These are phyloP conservation scores for Sinhomidia bicolor DNA, from an alignment of 2,888 invertebrate species.

Conservation along the genomic window DNA sequence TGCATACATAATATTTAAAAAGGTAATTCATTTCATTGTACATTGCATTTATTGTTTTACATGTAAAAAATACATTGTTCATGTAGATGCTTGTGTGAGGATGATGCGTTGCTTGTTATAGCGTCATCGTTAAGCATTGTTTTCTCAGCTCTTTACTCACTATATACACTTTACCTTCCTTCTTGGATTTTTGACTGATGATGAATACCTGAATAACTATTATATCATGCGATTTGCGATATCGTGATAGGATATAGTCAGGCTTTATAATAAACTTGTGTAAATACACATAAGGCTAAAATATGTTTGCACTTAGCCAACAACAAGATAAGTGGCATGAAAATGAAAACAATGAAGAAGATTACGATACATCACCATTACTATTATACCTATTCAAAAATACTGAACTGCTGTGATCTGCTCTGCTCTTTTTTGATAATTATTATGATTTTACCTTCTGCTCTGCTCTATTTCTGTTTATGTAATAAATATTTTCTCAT, in stretches of 20 bases:
- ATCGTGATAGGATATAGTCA: not conserved
- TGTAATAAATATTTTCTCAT: not conserved
- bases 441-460: not conserved
- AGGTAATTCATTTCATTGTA: not conserved
- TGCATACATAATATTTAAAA: not conserved
- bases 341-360: not conserved
- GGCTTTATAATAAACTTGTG: not conserved
- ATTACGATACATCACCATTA: not conserved
- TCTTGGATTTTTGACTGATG: slow-evolving; percentile 3
- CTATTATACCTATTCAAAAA: too few relatives aligned
- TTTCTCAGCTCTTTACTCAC: slow-evolving; percentile 1
- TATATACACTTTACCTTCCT: slow-evolving; percentile 24
- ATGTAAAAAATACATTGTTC: not conserved
- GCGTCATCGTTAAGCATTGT: not conserved
- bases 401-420: not conserved
- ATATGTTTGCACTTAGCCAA: not conserved
- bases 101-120: not conserved
- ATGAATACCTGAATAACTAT: too few relatives aligned
- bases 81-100: not conserved
- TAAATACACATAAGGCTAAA: not conserved
- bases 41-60: not conserved
- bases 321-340: not conserved
- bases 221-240: not conserved
- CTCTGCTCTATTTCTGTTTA: slow-evolving; percentile 1
- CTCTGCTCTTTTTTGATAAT: not conserved